Base-by-base conservation (phyloP, 2,888 invertebrate species). In the Branchinecta sandiegonensis region DNA sequence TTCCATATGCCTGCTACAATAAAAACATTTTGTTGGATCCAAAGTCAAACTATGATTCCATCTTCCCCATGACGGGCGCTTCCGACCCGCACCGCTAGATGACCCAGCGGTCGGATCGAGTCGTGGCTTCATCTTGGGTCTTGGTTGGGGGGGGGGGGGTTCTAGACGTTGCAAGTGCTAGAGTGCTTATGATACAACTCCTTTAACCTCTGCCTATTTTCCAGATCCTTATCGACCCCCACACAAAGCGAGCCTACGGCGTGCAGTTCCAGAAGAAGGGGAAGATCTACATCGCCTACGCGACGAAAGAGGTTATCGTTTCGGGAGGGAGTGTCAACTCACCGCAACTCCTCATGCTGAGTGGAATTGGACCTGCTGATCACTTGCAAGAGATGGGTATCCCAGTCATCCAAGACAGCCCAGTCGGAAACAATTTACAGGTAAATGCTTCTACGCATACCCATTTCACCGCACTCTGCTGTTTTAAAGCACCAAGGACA, bases 301-400 rank as follows among this genome's bases (percentile, higher is more conserved):
- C 92, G 0, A 83, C 83, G 48, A 91, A 88, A 76, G 94, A 94
- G 77, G 88, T 97, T 0, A 88, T 97, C 66, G 76, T 97, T 2
- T 90, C 91, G 1, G 93, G 88, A 0, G 97, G 97, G 0, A 84
- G 95, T 0, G 83, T 99, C 0, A 95, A 94, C 76, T 89, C 94
- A 0, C 93, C 97, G 0, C 96, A 99, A 76, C 75, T 97, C 3
- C 78, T 97, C 56, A 92, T 96, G 92, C 78, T 97, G 0, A 93
- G 93, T 10, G 97, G 95, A 0, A 83, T 95, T 12, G 93, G 93
- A 0, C 89, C 89, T 47, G 83, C 82, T 2, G 84, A 84, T 0
- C 88, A 91, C 14, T 80, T 93, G 17, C 74, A 82, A 71, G 83
- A 88, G 72, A 81, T 87, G 11, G 87, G 87, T 23, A 83, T 90